Evolutionary conservation across 53 echinoderm and acorn worm genomes (phyloP), one percentile per base, ranked within the genome.

Genomic region (Paelopatides confundens): DNA sequence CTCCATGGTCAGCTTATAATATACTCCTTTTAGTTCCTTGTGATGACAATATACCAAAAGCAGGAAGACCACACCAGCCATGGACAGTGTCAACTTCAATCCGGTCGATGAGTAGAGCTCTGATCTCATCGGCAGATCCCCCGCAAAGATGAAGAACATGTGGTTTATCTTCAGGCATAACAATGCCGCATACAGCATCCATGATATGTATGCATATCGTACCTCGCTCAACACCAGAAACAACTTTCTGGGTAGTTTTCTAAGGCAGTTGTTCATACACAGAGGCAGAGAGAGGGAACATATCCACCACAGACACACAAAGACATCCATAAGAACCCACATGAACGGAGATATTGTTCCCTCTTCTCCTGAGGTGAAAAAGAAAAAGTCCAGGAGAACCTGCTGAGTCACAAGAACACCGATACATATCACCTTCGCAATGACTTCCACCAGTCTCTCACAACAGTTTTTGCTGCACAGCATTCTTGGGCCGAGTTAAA

Each of bases 1-100:
- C 43, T 92, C 93, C 76, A 95, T 74, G 31, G 89, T 76, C 35
- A 89, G 38, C 50, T 91, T 93, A 86, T 95, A 95, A 62, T 91
- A 90, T 15, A 82, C 65, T 13, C 90, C 90, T 35, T 89, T 93
- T 4, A 89, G 82, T 35, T 89, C 91, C 35, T 93, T 88, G 74
- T 93, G 93, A 47, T 93, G 95, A n/a, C 91, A 85, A 62, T 95
- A 95, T 3, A 87, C 93, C 29, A 95, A 82, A 21, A 93, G 77
- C 5, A 88, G 77, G 64, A 95, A 95, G 50, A 95, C 28, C 6
- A 91, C 82, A n/a, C 93, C 93, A 29, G 95, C 79, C 29, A 95
- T 31, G 13, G 95, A 95, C 64, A 95, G 64, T 11, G 88, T 81
- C 6, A 96, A 71, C 66, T 94, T 96, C 36, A 96, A 29, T 2